Conservation (phyloP, 2,797 vertebrate species). For the Glyptemys insculpta region DNA sequence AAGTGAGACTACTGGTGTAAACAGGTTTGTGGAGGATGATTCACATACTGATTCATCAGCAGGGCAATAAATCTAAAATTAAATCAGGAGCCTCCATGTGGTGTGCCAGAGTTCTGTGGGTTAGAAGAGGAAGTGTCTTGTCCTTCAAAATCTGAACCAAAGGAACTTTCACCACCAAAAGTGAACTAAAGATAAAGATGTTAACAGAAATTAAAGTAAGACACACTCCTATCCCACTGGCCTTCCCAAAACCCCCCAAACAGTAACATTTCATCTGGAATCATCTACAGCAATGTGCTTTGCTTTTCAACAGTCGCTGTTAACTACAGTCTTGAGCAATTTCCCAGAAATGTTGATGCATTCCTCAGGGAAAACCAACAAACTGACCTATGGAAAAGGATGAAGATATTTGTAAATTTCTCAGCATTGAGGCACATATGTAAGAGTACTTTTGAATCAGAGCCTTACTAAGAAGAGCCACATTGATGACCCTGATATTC, state of each 20-base stretch:
- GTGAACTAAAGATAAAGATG: slow-evolving; percentile 5
- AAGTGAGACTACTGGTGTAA: background rate
- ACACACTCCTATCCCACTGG: background rate
- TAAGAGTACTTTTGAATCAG: background rate
- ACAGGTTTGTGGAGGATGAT: slow-evolving; percentile 32
- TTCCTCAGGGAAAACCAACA: background rate
- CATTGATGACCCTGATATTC: background rate
- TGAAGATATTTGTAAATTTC: background rate
- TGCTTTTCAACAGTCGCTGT: background rate
- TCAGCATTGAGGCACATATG: background rate
- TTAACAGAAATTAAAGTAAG: background rate
- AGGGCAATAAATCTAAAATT: slow-evolving; percentile 3
- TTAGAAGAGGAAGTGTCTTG: background rate
- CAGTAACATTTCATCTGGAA: background rate
- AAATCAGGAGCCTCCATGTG: slow-evolving; percentile 14
- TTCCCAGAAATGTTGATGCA: background rate
- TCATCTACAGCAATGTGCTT: background rate
- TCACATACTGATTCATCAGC: slow-evolving; percentile 46
- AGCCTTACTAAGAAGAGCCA: background rate
- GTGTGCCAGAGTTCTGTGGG: background rate
- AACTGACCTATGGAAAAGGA: background rate
- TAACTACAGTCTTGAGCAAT: background rate
- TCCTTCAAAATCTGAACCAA: slow-evolving; percentile 13
- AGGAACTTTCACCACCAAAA: background rate
- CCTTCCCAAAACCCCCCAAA: background rate